Evolutionary conservation across 2,113 vertebrate species (phyloP), one percentile per base, ranked within the genome.

Genomic region (Actenoides hombroni): DNA sequence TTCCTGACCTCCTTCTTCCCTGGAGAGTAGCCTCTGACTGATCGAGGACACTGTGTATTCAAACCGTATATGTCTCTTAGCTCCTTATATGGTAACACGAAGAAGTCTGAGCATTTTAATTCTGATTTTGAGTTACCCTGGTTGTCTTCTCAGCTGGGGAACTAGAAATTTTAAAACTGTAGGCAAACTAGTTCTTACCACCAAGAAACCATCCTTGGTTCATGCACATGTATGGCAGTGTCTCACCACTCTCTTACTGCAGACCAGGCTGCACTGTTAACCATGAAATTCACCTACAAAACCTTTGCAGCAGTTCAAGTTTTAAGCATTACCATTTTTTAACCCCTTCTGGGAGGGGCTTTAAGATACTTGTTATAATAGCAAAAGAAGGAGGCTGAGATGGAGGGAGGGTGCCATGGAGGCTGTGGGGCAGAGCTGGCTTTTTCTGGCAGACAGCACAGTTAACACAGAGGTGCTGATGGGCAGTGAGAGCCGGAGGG

Each of bases 41-140:
- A 60, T 69, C 5, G 10, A 84, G 91, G 91, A 86, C 77, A 44
- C 56, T 24, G 40, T 4, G 0, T 39, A 83, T 81, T 48, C 65
- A 77, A 96, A 48, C 25, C 18, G 56, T 83, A 42, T 0, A 5
- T 84, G 57, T 78, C 48, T 92, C 64, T 92, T 3, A 10, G 53
- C 64, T 96, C 95, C 96, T 94, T 96, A 83, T 94, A 92, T 94
- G 92, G 96, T 68, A 86, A 94, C 69, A 57, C 16, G 57, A 81
- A 97, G 60, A 91, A 90, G 69, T 68, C 69, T 64, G 25, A 81
- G 77, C 28, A 33, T 91, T 92, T 88, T 60, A 81, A 53, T 40
- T 86, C 68, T 82, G 68, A 69, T 93, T 79, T 82, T 53, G 44
- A 65, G 11, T 83, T 83, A 85, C 9, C 31, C 85, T 69, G 26